Percentiles rank a stretch among this genome's conserved stretches.
These are phyloP conservation scores for Lycophotia porphyrea DNA, from an alignment of 2,888 invertebrate genomes.

Conservation along the genomic window DNA sequence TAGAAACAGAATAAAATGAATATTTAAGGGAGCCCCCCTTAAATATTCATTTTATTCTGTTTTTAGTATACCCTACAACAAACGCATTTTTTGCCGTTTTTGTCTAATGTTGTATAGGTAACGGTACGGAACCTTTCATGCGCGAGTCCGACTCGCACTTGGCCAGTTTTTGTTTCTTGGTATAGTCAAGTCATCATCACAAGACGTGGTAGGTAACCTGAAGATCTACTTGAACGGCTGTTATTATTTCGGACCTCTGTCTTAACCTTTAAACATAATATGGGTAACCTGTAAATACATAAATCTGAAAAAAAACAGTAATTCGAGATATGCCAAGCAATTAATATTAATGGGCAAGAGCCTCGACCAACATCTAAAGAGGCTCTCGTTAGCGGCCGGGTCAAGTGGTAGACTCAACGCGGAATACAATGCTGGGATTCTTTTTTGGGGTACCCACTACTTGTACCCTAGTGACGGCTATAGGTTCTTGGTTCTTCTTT, in stretches of 20 bases:
- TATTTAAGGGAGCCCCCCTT: no score
- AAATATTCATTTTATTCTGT: no score
- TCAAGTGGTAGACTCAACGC: constrained; percentile 37
- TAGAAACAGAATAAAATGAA: no score
- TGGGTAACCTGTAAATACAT: neutral
- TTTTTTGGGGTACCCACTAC: constrained; percentile 23
- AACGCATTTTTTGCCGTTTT: no score
- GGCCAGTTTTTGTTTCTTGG: no score
- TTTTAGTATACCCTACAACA: no score
- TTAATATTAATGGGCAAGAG: constrained; percentile 44
- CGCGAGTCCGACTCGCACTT: no score
- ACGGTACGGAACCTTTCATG: no score
- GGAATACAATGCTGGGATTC: constrained; percentile 32
- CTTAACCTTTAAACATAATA: neutral
- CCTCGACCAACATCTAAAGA: constrained; percentile 50
- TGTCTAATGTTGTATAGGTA: no score
- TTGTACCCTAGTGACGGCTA: neutral
- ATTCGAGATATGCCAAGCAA: constrained; percentile 36
- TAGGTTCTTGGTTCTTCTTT: neutral
- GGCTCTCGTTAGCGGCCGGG: constrained; percentile 54
- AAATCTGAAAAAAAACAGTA: constrained; percentile 4
- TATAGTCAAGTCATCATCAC: no score
- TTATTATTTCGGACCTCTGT: neutral
- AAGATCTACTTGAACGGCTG: no score
- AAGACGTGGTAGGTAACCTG: no score